phyloP scores from a whole-genome alignment of 2,888 invertebrate genomes.

The Mongoloraphidia duomilia region DNA sequence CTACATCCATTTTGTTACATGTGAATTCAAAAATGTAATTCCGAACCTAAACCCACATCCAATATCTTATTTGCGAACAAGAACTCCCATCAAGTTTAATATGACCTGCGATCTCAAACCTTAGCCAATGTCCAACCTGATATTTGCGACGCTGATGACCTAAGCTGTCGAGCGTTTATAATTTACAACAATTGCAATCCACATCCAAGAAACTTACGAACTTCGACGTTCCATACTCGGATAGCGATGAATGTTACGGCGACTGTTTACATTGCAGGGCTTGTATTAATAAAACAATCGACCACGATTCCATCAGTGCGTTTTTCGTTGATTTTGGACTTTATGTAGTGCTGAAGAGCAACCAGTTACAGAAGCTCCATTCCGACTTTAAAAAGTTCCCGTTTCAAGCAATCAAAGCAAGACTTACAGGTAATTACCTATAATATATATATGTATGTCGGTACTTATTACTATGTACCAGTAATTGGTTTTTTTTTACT shows the following conservation, averaged over 20 bases:
- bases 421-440: conserved; percentile 39
- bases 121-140: too few species aligned
- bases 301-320: conserved; percentile 39
- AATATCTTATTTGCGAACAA: too few species aligned
- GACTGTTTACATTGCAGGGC: conserved; percentile 27
- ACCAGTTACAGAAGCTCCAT: conserved; percentile 38
- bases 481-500: too few species aligned
- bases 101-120: too few species aligned
- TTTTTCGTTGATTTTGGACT: conserved; percentile 52
- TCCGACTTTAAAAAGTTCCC: conserved; percentile 42
- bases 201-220: not conserved
- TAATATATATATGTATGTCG: not conserved
- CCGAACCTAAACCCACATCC: too few species aligned
- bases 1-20: too few species aligned
- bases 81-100: too few species aligned
- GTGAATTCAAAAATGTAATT: too few species aligned
- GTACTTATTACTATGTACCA: too few species aligned
- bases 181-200: too few species aligned
- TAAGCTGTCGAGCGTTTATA: too few species aligned
- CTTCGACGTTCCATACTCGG: not conserved
- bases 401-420: conserved; percentile 50
- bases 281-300: conserved; percentile 37
- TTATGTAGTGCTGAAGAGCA: conserved; percentile 37
- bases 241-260: not conserved
- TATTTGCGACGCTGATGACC: too few species aligned